Conservation (phyloP, 2,888 invertebrate species). For the Amorpha juglandis region DNA sequence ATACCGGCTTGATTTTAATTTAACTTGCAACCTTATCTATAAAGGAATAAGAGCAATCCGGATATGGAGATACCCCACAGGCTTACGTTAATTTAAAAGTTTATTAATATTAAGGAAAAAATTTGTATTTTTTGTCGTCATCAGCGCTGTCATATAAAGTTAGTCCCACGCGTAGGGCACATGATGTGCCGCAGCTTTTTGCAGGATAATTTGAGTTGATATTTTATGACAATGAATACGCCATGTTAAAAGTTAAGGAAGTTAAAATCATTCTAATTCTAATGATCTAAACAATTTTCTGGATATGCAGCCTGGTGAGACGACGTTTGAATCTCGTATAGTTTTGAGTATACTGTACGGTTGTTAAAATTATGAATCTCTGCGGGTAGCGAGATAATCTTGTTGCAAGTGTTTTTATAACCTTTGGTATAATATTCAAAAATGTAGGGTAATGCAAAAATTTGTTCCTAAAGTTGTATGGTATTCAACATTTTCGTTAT, state of each 20-base stretch:
- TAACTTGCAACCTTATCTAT: slow-evolving; percentile 2
- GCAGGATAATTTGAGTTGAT: slow-evolving; percentile 1
- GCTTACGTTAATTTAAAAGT: slow-evolving; percentile 21
- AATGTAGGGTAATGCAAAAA: no score
- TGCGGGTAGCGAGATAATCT: no score
- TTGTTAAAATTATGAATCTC: no score
- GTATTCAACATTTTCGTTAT: no score
- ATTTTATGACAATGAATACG: slow-evolving; percentile 2
- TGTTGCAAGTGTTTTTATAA: background rate
- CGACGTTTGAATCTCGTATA: no score
- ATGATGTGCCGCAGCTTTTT: slow-evolving; percentile 1
- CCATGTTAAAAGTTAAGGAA: background rate
- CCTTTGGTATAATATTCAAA: no score
- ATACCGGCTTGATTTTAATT: background rate
- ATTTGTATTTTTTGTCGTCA: slow-evolving; percentile 7
- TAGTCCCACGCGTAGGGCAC: slow-evolving; percentile 6
- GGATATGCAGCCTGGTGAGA: no score
- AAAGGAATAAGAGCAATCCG: background rate
- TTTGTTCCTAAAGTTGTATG: no score
- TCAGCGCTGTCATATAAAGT: slow-evolving; percentile 18
- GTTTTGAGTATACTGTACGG: no score
- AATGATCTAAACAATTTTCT: background rate
- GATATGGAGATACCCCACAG: background rate
- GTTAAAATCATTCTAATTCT: background rate
- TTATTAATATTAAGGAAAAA: slow-evolving; percentile 18